Base-by-base conservation (phyloP, 2,888 invertebrate species). In the Zygogramma bicolorata region DNA sequence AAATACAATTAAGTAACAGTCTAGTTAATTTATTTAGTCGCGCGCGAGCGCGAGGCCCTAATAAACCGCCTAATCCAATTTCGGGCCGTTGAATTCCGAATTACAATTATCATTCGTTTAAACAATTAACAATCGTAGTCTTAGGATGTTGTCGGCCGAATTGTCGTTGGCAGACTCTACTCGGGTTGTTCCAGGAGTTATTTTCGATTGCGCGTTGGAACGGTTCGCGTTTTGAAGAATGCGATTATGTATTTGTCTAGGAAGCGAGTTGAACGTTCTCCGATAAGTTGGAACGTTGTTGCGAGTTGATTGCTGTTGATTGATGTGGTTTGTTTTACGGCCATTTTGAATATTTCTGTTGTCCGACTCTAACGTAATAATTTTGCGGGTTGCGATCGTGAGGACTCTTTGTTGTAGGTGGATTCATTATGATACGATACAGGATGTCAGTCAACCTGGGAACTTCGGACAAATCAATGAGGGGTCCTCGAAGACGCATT, bases 21-120 rank as follows among this genome's bases (percentile, higher is more conserved):
- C 68, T 71, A 71, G 71, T 75, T 77, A 80, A 80, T 75, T 79
- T 75, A 77, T 75, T 70, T 75, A 69, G 72, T 68, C 75, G 65
- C 40, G 66, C 62, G 29, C 34, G 46, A 46, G 10, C 34, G 34
- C 34, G 46, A 46, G 53, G 68, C 70, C 75, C 73, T 78, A 78
- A 78, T 77, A 75, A 75, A 76, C 73, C 73, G 70, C 62, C 59
- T 77, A 79, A 78, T 78, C 68, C 67, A 71, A 78, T 78, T 75
- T 69, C 66, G 61, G 65, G 73, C 70, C 60, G 73, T 76, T 71
- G 72, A 77, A 75, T 77, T 69, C 73, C 65, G 60, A 79, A 77
- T 77, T 75, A 67, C 75, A 77, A 79, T 79, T 78, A 78, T 75
- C 77, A 71, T 78, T 74, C 74, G 72, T 77, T 77, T 72, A 73